Percentiles rank a stretch among this genome's conserved stretches.
Conservation (phyloP, 2,888 invertebrate species). For the Leistus spinibarbis region DNA sequence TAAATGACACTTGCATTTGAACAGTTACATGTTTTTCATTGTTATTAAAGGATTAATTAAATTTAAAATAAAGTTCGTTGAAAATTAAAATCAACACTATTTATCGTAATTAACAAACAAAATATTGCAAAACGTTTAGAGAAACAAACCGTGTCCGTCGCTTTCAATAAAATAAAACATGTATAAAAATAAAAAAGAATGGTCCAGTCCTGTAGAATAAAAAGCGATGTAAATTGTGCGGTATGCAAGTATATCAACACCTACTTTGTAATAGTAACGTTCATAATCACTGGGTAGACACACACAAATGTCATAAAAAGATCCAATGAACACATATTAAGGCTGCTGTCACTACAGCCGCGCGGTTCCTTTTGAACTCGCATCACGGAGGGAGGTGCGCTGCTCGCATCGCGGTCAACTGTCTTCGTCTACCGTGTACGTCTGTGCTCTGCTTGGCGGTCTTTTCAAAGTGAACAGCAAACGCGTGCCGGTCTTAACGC, state of each 20-base stretch:
- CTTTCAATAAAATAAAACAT: neutral
- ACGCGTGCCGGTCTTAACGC: conserved; percentile 19
- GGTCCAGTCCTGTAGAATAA: conserved; percentile 7
- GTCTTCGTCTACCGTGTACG: neutral
- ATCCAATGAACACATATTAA: conserved; percentile 50
- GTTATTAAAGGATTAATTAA: conserved; percentile 8
- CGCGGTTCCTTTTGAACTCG: conserved; percentile 38
- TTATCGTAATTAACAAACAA: conserved; percentile 2
- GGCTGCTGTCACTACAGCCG: conserved; percentile 48
- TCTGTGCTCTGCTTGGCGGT: conserved; percentile 11
- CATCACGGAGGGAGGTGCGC: neutral
- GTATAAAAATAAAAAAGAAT: neutral
- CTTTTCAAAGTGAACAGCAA: conserved; percentile 14
- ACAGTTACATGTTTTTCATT: neutral
- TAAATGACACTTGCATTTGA: conserved; percentile 6
- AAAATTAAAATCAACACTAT: conserved; percentile 9
- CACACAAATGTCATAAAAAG: conserved; percentile 44
- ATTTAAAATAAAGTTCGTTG: conserved; percentile 4
- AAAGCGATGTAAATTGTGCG: neutral
- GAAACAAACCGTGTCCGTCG: neutral
- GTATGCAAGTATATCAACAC: conserved; percentile 47
- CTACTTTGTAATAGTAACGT: conserved; percentile 45
- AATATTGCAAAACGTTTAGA: neutral
- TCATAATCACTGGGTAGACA: conserved; percentile 50
- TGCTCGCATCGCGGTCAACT: neutral